A percentile compares a stretch with the other conserved stretches of the same genome.
Conservation (phyloP, 2,113 vertebrate species). For the Hassar affinis region DNA sequence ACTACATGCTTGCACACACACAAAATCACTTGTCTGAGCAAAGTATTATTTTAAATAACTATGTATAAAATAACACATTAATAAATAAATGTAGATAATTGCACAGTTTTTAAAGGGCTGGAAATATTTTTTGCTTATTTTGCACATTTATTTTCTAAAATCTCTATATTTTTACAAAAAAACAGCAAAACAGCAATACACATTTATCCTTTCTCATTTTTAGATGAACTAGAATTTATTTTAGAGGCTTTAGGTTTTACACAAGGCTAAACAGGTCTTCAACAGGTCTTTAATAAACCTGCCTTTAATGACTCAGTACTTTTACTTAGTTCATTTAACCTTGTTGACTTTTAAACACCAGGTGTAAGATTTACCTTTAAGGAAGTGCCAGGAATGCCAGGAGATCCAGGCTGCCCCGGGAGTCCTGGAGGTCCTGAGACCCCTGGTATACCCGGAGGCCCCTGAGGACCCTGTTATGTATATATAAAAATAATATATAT, state of each 20-base stretch:
- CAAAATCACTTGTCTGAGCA: no score
- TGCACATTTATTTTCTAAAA: not conserved
- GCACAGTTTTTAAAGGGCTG: not conserved
- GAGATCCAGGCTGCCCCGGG: conserved; percentile 43
- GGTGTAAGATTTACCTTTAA: conserved; percentile 72
- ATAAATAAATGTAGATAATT: not conserved
- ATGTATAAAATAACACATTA: not conserved
- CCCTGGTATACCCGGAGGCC: conserved; percentile 66
- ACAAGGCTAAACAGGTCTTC: not conserved
- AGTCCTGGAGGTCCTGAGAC: conserved; percentile 70
- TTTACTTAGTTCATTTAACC: not conserved
- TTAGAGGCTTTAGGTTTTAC: not conserved
- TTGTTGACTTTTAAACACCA: not conserved
- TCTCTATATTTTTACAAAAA: no score
- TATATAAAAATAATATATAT: not conserved
- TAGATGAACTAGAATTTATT: not conserved
- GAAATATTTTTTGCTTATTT: no score
- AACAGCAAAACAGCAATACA: no score
- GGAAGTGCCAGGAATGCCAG: conserved; percentile 74
- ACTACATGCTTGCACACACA: no score
- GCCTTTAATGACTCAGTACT: no score
- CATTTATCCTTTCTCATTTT: not conserved
- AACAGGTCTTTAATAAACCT: no score
- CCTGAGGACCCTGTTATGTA: conserved; percentile 68
- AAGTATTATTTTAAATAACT: not conserved